Evolutionary conservation across 2,888 invertebrate genomes (phyloP).

Genomic region (Agonopterix arenella): DNA sequence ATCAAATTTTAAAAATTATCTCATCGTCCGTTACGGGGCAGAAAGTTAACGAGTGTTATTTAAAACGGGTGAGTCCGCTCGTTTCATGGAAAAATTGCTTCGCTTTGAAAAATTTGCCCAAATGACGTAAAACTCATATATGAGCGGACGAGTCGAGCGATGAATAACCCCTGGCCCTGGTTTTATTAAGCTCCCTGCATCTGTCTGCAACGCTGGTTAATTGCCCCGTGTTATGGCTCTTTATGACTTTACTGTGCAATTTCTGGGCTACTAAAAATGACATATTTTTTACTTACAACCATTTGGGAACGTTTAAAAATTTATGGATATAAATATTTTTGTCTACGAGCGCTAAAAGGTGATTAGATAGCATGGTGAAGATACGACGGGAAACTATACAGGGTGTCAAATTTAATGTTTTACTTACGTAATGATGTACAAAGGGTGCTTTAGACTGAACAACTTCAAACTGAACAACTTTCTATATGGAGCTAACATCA

Average conservation of each 20-base stretch:
- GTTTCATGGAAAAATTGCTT: constrained; percentile 52
- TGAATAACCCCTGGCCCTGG: constrained; percentile 18
- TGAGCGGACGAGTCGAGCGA: constrained; percentile 31
- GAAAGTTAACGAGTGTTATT: constrained; percentile 73
- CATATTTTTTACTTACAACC: no score
- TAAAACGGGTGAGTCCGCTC: constrained; percentile 41
- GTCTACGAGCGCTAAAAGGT: no score
- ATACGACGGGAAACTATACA: no score
- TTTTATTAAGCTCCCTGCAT: constrained; percentile 19
- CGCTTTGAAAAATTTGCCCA: constrained; percentile 62
- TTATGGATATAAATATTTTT: no score
- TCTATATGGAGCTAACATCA: no score
- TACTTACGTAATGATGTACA: no score
- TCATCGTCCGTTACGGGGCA: constrained; percentile 46
- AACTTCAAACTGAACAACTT: no score
- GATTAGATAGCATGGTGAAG: no score
- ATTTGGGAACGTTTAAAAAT: no score
- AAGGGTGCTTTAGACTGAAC: no score
- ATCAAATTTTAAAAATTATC: constrained; percentile 63
- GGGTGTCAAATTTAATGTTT: no score
- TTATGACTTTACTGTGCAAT: constrained; percentile 9
- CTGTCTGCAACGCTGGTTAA: constrained; percentile 38
- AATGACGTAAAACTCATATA: constrained; percentile 70
- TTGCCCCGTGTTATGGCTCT: constrained; percentile 31
- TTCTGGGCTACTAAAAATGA: background rate